Percentiles rank a stretch among this genome's conserved stretches.
These are phyloP conservation scores for Theristicus caerulescens DNA, from an alignment of 2,113 vertebrate genomes.

Conservation along the genomic window DNA sequence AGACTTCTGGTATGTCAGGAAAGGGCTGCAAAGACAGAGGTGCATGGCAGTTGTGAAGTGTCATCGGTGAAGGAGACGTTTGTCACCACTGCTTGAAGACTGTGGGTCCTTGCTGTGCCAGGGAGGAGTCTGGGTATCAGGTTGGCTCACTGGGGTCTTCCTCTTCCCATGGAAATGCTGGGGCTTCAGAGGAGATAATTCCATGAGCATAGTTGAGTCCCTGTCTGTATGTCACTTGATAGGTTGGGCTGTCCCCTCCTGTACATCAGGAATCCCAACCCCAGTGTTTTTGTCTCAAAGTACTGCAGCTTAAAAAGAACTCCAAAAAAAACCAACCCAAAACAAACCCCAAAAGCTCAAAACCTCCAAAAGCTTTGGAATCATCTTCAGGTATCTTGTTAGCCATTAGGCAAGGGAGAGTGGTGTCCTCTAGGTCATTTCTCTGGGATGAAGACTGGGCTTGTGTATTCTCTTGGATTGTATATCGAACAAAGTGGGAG, in stretches of 20 bases:
- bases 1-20: neutral
- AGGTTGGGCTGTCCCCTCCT: neutral
- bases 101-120: neutral
- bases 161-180: neutral
- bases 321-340: neutral
- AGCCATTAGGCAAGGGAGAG: neutral
- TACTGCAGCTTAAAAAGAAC: neutral
- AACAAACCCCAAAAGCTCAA: neutral
- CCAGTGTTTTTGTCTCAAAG: neutral
- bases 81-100: neutral
- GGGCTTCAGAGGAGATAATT: neutral
- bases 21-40: neutral
- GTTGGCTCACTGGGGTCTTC: neutral
- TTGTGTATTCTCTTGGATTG: neutral
- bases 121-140: neutral
- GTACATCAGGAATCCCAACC: neutral
- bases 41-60: neutral
- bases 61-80: rapidly evolving
- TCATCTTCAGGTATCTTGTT: neutral
- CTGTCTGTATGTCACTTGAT: neutral
- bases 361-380: neutral
- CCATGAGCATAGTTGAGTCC: neutral
- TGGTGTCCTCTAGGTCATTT: neutral
- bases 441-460: neutral
- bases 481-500: neutral